phyloP scores from a whole-genome alignment of 53 echinoderm and acorn worm species.

The Arbacia lixula region DNA sequence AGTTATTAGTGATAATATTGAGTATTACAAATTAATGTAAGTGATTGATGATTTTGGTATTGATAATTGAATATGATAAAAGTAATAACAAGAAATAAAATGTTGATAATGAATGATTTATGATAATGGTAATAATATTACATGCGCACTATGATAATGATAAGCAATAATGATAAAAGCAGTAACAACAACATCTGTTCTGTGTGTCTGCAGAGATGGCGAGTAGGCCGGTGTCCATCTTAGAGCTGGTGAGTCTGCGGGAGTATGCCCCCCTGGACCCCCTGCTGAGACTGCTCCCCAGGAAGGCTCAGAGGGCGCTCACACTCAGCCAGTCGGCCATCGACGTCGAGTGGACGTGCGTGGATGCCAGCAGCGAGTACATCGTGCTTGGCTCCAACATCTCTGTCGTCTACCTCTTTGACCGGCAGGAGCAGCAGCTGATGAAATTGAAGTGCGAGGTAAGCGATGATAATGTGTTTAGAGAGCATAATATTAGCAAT shows the following conservation, averaged over 20 bases:
- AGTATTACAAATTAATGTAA: too few species aligned
- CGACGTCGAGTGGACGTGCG: conserved; percentile 75
- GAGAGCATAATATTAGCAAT: too few species aligned
- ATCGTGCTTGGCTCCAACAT: conserved; percentile 91
- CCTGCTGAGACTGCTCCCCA: conserved; percentile 73
- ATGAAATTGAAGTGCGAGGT: conserved; percentile 85
- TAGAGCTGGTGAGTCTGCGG: conserved; percentile 65
- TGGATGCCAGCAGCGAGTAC: conserved; percentile 86
- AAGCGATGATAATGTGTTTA: too few species aligned
- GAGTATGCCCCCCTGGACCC: conserved; percentile 83
- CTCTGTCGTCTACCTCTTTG: conserved; percentile 82
- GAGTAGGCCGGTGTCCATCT: conserved; percentile 22
- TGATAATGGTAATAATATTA: too few species aligned
- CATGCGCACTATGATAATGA: too few species aligned
- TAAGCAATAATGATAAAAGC: background rate
- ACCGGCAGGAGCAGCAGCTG: conserved; percentile 74
- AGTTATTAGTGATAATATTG: too few species aligned
- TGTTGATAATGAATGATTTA: too few species aligned
- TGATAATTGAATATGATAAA: too few species aligned
- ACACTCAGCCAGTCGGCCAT: conserved; percentile 57
- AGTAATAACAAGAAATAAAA: too few species aligned
- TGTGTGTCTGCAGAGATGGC: conserved; percentile 8
- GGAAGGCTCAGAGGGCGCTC: conserved; percentile 83
- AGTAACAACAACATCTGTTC: background rate
- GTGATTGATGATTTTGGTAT: too few species aligned